Evolutionary conservation across 2,888 invertebrate species (phyloP), one percentile per base, ranked within the genome.

Genomic region (Ormia ochracea): DNA sequence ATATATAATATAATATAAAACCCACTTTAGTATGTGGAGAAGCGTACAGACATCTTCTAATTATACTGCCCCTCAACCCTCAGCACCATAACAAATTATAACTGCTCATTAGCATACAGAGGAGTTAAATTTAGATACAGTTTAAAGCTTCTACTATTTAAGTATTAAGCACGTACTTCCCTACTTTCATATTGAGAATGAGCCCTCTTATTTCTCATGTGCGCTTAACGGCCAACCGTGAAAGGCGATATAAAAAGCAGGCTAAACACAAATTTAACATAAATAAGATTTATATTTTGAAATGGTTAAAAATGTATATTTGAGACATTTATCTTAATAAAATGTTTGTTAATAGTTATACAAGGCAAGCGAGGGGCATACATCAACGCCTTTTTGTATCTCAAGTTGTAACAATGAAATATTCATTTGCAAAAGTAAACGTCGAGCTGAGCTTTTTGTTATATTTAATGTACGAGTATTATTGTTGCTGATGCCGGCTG

Each of bases 241-340:
- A 48, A 54, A 61, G 23, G 33, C 9, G 36, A 14, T n/a, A 48
- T 19, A 28, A 59, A 12, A 21, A 28, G 23, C 1, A 17, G 6
- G 2, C 1, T 54, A 54, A 48, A 21, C 17, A 28, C 41, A 17
- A 1, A 10, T 23, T 9, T 10, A 65, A 74, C 74, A 79, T 79
- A 79, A 79, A 79, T 79, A 79, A 79, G 74, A 79, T 79, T 79
- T 79, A 79, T 79, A 74, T 79, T 79, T 79, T 59, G 54, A 73
- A 74, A 78, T 74, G 78, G 41, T 74, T 69, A 61, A 74, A 75
- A 70, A 75, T 74, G 52, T 72, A 33, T 43, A 65, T 69, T 74
- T 74, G 43, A 68, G 65, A 23, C 74, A 75, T 79, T 79, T 75
- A 79, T 79, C 79, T 79, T 79, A 79, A 79, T 79, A 79, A 79